Percentiles rank a stretch among this genome's conserved stretches.
These are phyloP conservation scores for Nematostella vectensis DNA, from an alignment of 92 coral and sea anemone species.

Conservation along the genomic window DNA sequence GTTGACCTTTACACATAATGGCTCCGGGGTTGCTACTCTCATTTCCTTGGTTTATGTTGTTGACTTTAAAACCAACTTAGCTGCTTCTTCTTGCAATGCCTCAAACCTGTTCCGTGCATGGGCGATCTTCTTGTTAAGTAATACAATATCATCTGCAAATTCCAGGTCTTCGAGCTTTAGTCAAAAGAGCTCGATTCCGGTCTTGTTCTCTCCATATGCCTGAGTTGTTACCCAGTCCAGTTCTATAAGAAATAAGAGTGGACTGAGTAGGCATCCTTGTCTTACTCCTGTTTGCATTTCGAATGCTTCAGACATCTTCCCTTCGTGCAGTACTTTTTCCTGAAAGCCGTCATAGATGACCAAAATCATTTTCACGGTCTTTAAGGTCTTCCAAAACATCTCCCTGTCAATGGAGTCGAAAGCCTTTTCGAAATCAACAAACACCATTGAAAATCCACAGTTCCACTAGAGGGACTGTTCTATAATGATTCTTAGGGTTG, in stretches of 20 bases:
- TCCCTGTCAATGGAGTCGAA: not conserved
- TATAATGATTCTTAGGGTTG: too few species aligned
- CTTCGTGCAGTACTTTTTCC: not conserved
- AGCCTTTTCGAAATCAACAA: not conserved
- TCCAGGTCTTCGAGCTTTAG: not conserved
- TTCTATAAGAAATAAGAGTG: not conserved
- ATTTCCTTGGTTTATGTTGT: not conserved
- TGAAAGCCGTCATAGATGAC: not conserved
- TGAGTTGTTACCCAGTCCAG: not conserved
- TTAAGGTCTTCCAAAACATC: not conserved
- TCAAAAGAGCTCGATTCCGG: not conserved
- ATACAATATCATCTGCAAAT: not conserved
- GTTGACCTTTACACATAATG: not conserved
- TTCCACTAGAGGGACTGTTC: too few species aligned
- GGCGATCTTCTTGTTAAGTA: not conserved
- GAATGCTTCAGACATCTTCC: not conserved
- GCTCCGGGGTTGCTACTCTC: not conserved
- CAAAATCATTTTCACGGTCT: not conserved
- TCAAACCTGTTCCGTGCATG: not conserved
- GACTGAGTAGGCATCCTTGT: not conserved
- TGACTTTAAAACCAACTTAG: too few species aligned
- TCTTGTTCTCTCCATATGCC: not conserved
- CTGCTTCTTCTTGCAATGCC: conserved; percentile 1
- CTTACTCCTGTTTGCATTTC: not conserved
- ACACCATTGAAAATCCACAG: not conserved